A percentile compares a stretch with the other conserved stretches of the same genome.
These are phyloP conservation scores for Dryobota labecula DNA, from an alignment of 2,888 invertebrate genomes.

Conservation along the genomic window DNA sequence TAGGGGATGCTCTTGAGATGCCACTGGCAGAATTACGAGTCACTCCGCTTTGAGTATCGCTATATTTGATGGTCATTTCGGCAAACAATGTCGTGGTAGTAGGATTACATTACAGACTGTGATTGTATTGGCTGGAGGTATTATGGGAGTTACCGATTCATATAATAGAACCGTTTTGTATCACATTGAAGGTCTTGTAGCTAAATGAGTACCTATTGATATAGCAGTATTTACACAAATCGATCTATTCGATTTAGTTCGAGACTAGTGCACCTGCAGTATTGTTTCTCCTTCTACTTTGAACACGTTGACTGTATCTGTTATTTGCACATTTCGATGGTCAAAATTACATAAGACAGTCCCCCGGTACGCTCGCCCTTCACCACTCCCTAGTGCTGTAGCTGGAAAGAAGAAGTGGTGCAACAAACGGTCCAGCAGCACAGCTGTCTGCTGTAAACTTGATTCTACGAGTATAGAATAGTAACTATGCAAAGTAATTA, in stretches of 20 bases:
- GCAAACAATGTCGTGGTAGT: slow-evolving; percentile 55
- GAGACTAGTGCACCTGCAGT: too few species aligned
- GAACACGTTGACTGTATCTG: too few species aligned
- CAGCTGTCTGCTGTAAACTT: too few species aligned
- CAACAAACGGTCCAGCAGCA: too few species aligned
- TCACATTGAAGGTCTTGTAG: neutral
- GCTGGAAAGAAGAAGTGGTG: too few species aligned
- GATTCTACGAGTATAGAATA: too few species aligned
- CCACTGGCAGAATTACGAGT: slow-evolving; percentile 63
- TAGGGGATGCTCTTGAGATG: slow-evolving; percentile 60
- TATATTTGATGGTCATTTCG: slow-evolving; percentile 64
- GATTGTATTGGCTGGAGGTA: slow-evolving; percentile 12
- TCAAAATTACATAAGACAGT: too few species aligned
- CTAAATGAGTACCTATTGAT: neutral
- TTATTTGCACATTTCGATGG: too few species aligned
- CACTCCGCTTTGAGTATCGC: slow-evolving; percentile 55
- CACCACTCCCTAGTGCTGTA: too few species aligned
- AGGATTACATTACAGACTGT: slow-evolving; percentile 2
- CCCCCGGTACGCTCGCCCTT: too few species aligned
- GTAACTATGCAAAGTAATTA: too few species aligned
- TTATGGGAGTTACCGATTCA: neutral
- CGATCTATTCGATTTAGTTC: neutral
- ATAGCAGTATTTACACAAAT: neutral
- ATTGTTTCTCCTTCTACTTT: too few species aligned
- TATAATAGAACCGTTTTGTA: neutral